A percentile compares a stretch with the other conserved stretches of the same genome.
Evolutionary conservation across 2,113 vertebrate genomes (phyloP).

Genomic region (Oreocharis arfaki): DNA sequence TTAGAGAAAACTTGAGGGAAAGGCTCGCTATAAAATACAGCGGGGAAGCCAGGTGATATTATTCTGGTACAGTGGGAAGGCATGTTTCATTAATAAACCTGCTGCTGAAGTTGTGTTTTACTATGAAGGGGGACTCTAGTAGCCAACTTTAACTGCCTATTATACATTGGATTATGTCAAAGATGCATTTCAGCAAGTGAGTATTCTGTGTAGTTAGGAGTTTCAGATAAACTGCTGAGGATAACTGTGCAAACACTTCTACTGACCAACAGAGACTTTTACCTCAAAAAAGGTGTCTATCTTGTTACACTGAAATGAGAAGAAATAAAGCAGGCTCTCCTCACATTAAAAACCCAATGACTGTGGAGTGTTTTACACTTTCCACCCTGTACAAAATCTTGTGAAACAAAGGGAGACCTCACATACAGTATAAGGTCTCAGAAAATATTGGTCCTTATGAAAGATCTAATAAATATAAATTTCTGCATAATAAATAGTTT

Average conservation of each 20-base stretch:
- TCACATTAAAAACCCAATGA: background rate
- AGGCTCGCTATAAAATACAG: background rate
- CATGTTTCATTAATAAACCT: background rate
- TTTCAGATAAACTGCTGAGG: background rate
- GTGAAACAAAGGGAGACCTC: background rate
- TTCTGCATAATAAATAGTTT: background rate
- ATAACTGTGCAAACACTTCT: background rate
- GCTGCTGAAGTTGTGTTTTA: background rate
- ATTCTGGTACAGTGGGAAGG: background rate
- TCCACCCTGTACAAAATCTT: background rate
- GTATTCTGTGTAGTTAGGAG: background rate
- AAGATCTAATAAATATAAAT: background rate
- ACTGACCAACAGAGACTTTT: background rate
- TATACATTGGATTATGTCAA: background rate
- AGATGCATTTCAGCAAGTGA: background rate
- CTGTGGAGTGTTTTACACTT: background rate
- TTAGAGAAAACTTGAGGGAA: background rate
- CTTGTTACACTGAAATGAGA: background rate
- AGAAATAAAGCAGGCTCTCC: background rate
- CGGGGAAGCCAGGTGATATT: background rate
- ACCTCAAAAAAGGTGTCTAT: background rate
- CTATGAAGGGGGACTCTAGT: background rate
- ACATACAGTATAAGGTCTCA: background rate
- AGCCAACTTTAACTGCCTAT: background rate
- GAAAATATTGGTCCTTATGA: rapidly evolving